Base-by-base conservation (phyloP, 2,797 vertebrate species). In the Alexandromys oeconomus region DNA sequence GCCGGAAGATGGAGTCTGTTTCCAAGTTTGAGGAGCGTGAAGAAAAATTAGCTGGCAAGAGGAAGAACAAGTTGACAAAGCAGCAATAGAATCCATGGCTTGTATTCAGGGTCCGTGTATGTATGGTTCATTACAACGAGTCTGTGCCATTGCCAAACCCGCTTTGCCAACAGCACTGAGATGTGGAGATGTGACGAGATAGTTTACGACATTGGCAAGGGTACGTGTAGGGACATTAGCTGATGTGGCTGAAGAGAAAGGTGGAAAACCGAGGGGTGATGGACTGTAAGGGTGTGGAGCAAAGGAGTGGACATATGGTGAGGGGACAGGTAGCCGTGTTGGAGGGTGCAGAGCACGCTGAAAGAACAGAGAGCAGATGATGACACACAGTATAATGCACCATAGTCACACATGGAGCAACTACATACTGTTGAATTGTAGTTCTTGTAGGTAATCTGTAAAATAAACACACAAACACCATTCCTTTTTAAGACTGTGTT, bases 361-460 rank as follows among this genome's bases (percentile, higher is more conserved):
- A 59, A 25, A 91, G n/a, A n/a, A 27, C 17, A 11, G 73, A 48
- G 37, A 15, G 11, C 13, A 54, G 54, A 7, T 12, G 40, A 71
- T 19, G 51, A 7, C 12, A 13, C 46, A 23, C 48, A 2, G 43
- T 37, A 3, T 10, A 21, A 17, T 27, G 13, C 31, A 21, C 59
- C 59, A n/a, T 37, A 73, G 11, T 34, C 40, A 34, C 51, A 48
- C 9, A 8, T 12, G 23, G 48, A 74, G 17, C 13, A 48, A 69
- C 7, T 85, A 29, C 69, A 37, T 48, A 25, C 10, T 46, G 37
- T 89, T 91, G 85, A 87, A 29, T 85, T 87, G 86, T 96, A 77
- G 14, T 84, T 54, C 46, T 51, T 74, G 87, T 76, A 77, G 11
- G 46, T 61, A 77, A 94, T 61, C 95, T 98, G 37, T 29, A 63